Base-by-base conservation (phyloP, 2,888 invertebrate species). In the Drosophila melanosoma region DNA sequence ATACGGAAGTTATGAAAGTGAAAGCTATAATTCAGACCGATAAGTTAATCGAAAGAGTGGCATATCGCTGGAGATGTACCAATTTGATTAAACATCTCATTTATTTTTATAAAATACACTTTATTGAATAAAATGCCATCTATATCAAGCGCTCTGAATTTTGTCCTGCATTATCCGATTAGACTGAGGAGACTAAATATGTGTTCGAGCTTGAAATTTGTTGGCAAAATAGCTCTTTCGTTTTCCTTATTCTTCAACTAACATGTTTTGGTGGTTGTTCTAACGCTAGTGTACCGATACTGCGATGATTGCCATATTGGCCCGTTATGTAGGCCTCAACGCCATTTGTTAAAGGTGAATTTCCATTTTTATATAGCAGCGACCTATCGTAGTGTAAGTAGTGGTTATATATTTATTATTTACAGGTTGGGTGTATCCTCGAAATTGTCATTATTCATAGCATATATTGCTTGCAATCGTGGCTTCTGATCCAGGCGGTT, bases 221-320 rank as follows among this genome's bases (percentile, higher is more conserved):
- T 69, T 38, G 63, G 74, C 58, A 26, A 38, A 26, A 20, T 36
- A 17, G 53, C 66, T 2, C 32, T 77, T 33, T 36, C 36, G 11
- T 40, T 36, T 42, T 77, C 74, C 2, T 32, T 77, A 29, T 23
- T 54, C 20, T 77, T 62, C 48, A 77, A 66, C 26, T 53, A 64
- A 54, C 1, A 67, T 4, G 0, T 64, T 0, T 17, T 63, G 3
- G 6, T 59, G 42, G 0, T 52, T 4, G 17, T 57, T 8, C 6
- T 59, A 2, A 36, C 61, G 2, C 48, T 56, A 33, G n/a, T 38
- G 17, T 15, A 58, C 3, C 42, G 58, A 1, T 77, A 74, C 51
- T 67, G 60, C 26, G 76, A 74, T 23, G 69, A 69, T 12, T 77
- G 77, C n/a, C n/a, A n/a, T n/a, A n/a, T n/a, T n/a, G n/a, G n/a